Evolutionary conservation across 2,797 vertebrate genomes (phyloP).

Genomic region (Hozukius guyotensis): DNA sequence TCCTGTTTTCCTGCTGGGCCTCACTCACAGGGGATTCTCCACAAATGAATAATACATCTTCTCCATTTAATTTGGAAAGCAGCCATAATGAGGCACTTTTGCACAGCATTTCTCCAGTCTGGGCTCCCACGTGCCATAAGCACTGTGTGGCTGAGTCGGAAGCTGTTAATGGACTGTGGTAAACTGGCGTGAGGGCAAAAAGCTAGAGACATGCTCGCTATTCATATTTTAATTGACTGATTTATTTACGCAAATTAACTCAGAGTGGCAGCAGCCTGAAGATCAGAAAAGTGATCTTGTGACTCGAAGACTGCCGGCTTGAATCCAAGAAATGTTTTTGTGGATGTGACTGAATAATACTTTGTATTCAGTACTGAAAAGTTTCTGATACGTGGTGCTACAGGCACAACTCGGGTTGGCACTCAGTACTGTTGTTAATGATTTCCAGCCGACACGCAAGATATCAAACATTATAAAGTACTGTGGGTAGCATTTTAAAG

Average conservation of each 20-base stretch:
- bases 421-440: not conserved
- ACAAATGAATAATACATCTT: conserved; percentile 71
- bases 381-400: not conserved
- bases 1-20: conserved; percentile 59
- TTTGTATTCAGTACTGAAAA: not conserved
- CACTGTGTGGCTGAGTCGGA: not conserved
- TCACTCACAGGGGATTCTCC: conserved; percentile 42
- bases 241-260: conserved; percentile 35
- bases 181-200: conserved; percentile 16
- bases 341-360: not conserved
- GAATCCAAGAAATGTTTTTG: not conserved
- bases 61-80: conserved; percentile 71
- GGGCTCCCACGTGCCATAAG: conserved; percentile 26
- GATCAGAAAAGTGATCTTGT: conserved; percentile 14
- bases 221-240: conserved; percentile 27
- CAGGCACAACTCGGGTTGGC: not conserved
- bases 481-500: not conserved
- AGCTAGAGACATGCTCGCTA: not conserved
- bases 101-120: conserved; percentile 21
- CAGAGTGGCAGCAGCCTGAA: conserved; percentile 8
- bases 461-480: not conserved
- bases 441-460: not conserved
- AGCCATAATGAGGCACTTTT: conserved; percentile 66
- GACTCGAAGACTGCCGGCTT: not conserved
- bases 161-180: conserved; percentile 39